A percentile compares a stretch with the other conserved stretches of the same genome.
phyloP scores from a whole-genome alignment of 2,113 vertebrate genomes.

The Castor canadensis region DNA sequence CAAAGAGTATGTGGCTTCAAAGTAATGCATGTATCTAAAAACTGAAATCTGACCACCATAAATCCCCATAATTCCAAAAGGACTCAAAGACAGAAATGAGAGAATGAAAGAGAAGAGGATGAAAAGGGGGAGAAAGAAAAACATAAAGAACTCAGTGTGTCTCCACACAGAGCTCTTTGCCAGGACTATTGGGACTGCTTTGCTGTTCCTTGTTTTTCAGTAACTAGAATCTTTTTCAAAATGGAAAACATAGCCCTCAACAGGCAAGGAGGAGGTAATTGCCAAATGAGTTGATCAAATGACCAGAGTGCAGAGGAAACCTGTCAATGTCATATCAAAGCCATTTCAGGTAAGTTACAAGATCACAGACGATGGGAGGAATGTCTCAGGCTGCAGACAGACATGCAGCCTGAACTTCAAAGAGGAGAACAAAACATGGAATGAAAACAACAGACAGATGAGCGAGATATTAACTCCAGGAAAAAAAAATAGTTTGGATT shows the following conservation, averaged over 20 bases:
- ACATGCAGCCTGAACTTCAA: background rate
- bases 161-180: background rate
- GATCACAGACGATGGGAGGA: background rate
- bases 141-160: background rate
- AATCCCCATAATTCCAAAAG: background rate
- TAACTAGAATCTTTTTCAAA: conserved; percentile 18
- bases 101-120: background rate
- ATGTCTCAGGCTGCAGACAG: background rate
- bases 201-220: background rate
- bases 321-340: conserved; percentile 14
- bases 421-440: background rate
- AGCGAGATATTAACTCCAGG: background rate
- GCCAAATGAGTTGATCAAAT: background rate
- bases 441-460: background rate
- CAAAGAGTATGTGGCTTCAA: background rate
- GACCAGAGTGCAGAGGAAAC: conserved; percentile 30
- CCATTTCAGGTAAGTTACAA: background rate
- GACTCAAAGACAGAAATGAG: background rate
- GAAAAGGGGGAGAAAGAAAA: background rate
- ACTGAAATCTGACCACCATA: background rate
- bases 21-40: background rate
- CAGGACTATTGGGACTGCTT: background rate
- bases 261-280: background rate
- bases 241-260: background rate
- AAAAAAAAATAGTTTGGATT: background rate